A percentile compares a stretch with the other conserved stretches of the same genome.
Conservation (phyloP, 2,888 invertebrate species). For the Stegophylla sp. region DNA sequence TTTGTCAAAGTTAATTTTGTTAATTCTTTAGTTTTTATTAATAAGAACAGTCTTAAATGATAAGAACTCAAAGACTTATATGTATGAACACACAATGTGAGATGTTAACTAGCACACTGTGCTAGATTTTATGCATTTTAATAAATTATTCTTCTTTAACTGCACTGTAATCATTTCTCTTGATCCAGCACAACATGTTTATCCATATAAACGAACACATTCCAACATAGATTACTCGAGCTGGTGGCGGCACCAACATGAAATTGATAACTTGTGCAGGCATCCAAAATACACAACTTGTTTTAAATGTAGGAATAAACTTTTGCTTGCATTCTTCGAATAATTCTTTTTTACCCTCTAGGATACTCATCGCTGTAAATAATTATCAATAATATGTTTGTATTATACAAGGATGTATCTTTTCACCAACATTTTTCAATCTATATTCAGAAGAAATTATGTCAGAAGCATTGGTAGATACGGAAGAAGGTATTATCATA, state of each 20-base stretch:
- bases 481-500: background rate
- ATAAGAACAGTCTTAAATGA: conserved; percentile 26
- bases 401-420: too few species aligned
- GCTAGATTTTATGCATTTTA: background rate
- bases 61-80: conserved; percentile 5
- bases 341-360: conserved; percentile 76
- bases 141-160: conserved; percentile 28
- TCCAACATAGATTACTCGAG: conserved; percentile 81
- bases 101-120: background rate
- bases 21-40: background rate
- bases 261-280: conserved; percentile 84
- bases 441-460: too few species aligned
- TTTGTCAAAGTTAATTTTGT: background rate
- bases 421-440: conserved; percentile 71
- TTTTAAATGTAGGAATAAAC: conserved; percentile 74
- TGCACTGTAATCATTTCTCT: conserved; percentile 66
- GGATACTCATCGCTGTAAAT: conserved; percentile 73
- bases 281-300: conserved; percentile 84
- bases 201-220: conserved; percentile 82
- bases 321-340: conserved; percentile 77
- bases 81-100: conserved; percentile 4
- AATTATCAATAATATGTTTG: conserved; percentile 31
- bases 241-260: conserved; percentile 73
- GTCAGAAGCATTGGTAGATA: too few species aligned
- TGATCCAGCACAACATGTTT: conserved; percentile 83